Base-by-base conservation (phyloP, 2,113 vertebrate species). In the Melanocharis versteri region DNA sequence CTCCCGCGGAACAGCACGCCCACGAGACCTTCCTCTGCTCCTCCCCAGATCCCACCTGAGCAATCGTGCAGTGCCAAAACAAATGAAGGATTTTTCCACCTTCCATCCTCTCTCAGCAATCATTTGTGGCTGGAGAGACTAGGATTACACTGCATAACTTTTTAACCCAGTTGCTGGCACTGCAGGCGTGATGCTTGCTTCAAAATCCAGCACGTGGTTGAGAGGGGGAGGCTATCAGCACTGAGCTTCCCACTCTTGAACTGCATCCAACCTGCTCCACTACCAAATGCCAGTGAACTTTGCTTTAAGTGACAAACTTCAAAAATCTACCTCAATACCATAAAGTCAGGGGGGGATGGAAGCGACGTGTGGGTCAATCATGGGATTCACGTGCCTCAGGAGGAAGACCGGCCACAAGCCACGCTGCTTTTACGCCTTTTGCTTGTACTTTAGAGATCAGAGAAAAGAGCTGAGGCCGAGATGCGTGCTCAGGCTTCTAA, bases 251-350 rank as follows among this genome's bases (percentile, higher is more conserved):
- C 90, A 12, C 87, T 77, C 77, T 13, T 95, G 89, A 89, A 68
- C 42, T 3, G 40, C 14, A 9, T 51, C 93, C 95, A 95, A 47
- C 26, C 69, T 4, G 57, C 83, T 81, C 60, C 68, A 51, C 66
- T 39, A 40, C 75, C 37, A 23, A 83, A 83, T 6, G 2, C 70
- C 26, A 22, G 27, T 53, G 94, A 94, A 94, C 96, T 97, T 96
- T 95, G 95, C 87, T 87, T 96, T 68, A 18, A 61, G 81, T 82
- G 65, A n/a, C 84, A 91, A 97, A 92, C 83, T 95, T 72, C 95
- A 94, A 31, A 77, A 68, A 62, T 42, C 14, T 48, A 35, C 40
- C 83, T 70, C 2, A 0, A 17, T 14, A 6, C 64, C 48, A 18
- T 51, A 78, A 81, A 61, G 42, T 0, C 42, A 4, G 23, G 16